Conservation (phyloP, 2,888 invertebrate genomes). For the Ferrisia virgata region DNA sequence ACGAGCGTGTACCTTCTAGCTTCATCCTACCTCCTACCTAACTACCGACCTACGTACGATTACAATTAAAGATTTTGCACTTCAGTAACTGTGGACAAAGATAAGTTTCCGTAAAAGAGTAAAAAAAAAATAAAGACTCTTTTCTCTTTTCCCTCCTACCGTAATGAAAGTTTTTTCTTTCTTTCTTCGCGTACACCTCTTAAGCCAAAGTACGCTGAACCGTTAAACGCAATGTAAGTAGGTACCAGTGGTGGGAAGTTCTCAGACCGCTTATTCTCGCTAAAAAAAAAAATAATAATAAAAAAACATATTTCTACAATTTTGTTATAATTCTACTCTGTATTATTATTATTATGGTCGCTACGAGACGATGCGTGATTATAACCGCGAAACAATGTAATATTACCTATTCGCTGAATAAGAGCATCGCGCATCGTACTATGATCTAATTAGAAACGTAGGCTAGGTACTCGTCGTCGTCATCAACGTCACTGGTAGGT, state of each 20-base stretch:
- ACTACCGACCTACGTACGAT: background rate
- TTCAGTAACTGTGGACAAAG: constrained; percentile 19
- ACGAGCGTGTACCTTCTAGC: too few relatives aligned
- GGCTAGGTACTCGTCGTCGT: too few relatives aligned
- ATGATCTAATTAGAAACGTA: constrained; percentile 2
- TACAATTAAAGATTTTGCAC: constrained; percentile 22
- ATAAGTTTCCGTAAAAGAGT: constrained; percentile 15
- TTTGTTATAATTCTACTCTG: constrained; percentile 15
- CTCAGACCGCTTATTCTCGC: constrained; percentile 23
- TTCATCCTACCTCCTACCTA: background rate
- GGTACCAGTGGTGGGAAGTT: constrained; percentile 6
- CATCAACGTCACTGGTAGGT: too few relatives aligned
- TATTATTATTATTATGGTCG: too few relatives aligned
- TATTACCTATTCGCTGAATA: background rate
- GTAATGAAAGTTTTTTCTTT: constrained; percentile 17
- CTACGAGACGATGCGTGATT: constrained; percentile 11
- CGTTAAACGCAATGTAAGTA: background rate
- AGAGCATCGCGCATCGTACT: background rate
- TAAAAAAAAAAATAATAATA: too few relatives aligned
- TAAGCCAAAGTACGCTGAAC: constrained; percentile 4
- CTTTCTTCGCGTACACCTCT: background rate
- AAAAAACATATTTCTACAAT: constrained; percentile 26
- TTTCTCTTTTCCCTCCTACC: background rate
- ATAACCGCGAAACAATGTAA: constrained; percentile 18
- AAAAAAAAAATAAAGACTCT: background rate